Conservation (phyloP, 2,888 invertebrate genomes). For the Aleiodes leptofemur region DNA sequence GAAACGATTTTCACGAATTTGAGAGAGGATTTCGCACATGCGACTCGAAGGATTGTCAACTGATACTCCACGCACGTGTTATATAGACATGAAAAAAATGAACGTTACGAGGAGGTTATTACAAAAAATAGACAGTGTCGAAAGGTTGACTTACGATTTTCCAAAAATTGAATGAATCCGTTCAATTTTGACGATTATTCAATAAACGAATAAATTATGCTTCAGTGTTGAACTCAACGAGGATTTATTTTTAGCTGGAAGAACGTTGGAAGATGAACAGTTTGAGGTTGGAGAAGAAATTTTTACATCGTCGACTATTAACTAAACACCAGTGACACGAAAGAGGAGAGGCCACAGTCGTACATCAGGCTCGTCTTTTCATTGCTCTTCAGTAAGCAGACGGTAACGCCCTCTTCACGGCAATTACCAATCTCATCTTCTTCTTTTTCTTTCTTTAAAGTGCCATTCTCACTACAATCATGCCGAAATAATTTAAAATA, state of each 20-base stretch:
- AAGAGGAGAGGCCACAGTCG: constrained; percentile 67
- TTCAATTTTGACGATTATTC: too few species aligned
- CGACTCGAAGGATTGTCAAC: too few species aligned
- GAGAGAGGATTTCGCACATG: too few species aligned
- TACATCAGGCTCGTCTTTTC: constrained; percentile 64
- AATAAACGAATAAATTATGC: too few species aligned
- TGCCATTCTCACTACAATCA: constrained; percentile 42
- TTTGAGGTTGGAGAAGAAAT: constrained; percentile 25
- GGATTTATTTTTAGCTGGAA: constrained; percentile 2
- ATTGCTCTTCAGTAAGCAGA: constrained; percentile 60
- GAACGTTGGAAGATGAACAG: constrained; percentile 28
- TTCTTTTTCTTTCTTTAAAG: constrained; percentile 33
- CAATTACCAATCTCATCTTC: constrained; percentile 55
- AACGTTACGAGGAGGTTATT: too few species aligned
- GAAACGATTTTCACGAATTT: too few species aligned
- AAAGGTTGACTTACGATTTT: too few species aligned
- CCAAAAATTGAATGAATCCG: too few species aligned
- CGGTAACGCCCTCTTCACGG: constrained; percentile 57
- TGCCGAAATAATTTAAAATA: constrained; percentile 15
- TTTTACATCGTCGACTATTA: constrained; percentile 60
- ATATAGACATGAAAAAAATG: too few species aligned
- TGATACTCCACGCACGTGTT: too few species aligned
- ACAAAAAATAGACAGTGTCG: too few species aligned
- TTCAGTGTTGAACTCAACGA: too few species aligned
- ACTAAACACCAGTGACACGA: constrained; percentile 67